Evolutionary conservation across 2,113 vertebrate genomes (phyloP).

Genomic region (Archilochus colubris): DNA sequence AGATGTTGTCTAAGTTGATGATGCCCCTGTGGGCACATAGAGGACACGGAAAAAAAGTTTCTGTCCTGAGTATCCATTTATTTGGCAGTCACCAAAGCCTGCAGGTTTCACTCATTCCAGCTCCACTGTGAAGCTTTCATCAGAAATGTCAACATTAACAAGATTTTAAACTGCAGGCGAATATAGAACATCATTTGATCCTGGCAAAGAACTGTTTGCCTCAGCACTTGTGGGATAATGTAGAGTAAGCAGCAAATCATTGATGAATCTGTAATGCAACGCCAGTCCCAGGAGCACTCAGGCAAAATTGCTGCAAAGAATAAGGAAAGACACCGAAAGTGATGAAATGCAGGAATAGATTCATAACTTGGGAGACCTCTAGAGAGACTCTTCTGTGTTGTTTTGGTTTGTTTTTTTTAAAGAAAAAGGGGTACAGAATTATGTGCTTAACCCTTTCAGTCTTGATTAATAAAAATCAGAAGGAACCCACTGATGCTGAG

Average conservation of each 20-base stretch:
- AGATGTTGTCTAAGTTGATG: neutral
- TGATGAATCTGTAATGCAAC: constrained; percentile 47
- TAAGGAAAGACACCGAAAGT: constrained; percentile 28
- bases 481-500: neutral
- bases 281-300: constrained; percentile 4
- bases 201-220: constrained; percentile 66
- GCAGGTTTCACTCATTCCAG: constrained; percentile 21
- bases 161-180: constrained; percentile 56
- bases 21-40: neutral
- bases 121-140: neutral
- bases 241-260: constrained; percentile 50
- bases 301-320: constrained; percentile 46
- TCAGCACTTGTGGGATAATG: constrained; percentile 68
- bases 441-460: neutral
- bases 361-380: constrained; percentile 18
- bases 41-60: neutral
- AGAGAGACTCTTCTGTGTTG: neutral
- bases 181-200: constrained; percentile 59
- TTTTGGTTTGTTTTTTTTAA: neutral
- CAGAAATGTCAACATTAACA: constrained; percentile 67
- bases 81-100: constrained; percentile 9
- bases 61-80: neutral
- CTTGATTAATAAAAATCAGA: neutral
- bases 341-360: neutral
- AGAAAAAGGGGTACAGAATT: neutral